These are phyloP conservation scores for Syngnathoides biaculeatus DNA, from an alignment of 2,113 vertebrate genomes.

Conservation along the genomic window DNA sequence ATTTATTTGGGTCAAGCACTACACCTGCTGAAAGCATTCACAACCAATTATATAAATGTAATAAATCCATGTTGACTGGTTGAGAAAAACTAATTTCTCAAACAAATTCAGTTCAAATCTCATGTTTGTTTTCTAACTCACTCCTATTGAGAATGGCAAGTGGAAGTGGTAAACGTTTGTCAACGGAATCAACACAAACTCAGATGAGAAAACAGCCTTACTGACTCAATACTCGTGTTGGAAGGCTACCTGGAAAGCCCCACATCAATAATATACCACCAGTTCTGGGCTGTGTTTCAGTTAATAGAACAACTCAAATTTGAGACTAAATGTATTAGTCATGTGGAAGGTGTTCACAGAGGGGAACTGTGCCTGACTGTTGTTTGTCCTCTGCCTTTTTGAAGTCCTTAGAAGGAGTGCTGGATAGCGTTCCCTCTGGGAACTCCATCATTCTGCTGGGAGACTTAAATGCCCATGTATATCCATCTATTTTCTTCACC, in stretches of 20 bases:
- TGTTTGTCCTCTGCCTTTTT: too few species aligned
- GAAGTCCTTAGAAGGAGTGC: too few species aligned
- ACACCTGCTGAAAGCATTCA: constrained; percentile 14
- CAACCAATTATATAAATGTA: constrained; percentile 15
- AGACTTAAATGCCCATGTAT: too few species aligned
- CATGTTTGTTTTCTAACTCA: constrained; percentile 10
- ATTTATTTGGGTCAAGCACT: constrained; percentile 20
- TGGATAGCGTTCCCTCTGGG: too few species aligned
- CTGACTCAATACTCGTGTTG: constrained; percentile 35
- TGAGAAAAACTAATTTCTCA: not conserved
- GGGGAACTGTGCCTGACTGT: constrained; percentile 21
- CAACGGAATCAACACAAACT: constrained; percentile 45
- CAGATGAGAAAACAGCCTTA: constrained; percentile 30
- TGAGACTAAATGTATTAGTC: constrained; percentile 29
- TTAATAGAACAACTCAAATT: constrained; percentile 42
- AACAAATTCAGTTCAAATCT: constrained; percentile 22
- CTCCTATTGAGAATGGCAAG: constrained; percentile 23
- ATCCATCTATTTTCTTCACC: too few species aligned
- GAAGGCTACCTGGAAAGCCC: constrained; percentile 59
- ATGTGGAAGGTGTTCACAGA: constrained; percentile 19
- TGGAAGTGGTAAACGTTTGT: constrained; percentile 33
- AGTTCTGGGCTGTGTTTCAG: constrained; percentile 29
- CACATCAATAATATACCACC: constrained; percentile 66
- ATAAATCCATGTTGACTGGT: constrained; percentile 7
- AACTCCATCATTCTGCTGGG: too few species aligned